Conservation (phyloP, 2,888 invertebrate species). For the Melieria picta region DNA sequence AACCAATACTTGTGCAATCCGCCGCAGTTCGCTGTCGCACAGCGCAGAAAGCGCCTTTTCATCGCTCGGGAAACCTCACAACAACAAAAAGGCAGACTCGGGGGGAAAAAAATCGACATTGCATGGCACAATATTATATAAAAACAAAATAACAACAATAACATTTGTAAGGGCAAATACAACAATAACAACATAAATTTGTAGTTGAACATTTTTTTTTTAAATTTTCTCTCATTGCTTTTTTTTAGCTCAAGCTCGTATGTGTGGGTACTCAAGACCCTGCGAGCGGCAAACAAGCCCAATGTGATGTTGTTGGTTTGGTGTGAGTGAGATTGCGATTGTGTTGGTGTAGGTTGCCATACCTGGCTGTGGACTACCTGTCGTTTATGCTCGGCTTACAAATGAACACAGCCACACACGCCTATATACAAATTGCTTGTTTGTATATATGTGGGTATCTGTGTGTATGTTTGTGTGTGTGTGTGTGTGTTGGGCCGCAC, state of each 20-base stretch:
- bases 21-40: no score
- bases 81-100: slow-evolving; percentile 14
- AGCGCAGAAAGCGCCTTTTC: no score
- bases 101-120: slow-evolving; percentile 20
- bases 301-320: no score
- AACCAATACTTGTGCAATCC: no score
- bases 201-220: slow-evolving; percentile 28
- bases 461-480: neutral
- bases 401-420: neutral
- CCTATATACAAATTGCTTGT: neutral
- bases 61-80: slow-evolving; percentile 28
- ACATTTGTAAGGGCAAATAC: no score
- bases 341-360: slow-evolving; percentile 33
- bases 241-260: no score
- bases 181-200: no score
- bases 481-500: neutral
- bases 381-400: slow-evolving; percentile 1
- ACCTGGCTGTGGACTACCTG: neutral
- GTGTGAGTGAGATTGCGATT: no score
- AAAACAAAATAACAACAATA: slow-evolving; percentile 5
- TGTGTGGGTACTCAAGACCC: no score
- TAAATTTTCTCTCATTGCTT: no score
- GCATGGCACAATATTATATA: slow-evolving; percentile 19
- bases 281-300: no score
- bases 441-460: neutral